Conservation (phyloP, 2,888 invertebrate species). For the Mallateleia sp. region DNA sequence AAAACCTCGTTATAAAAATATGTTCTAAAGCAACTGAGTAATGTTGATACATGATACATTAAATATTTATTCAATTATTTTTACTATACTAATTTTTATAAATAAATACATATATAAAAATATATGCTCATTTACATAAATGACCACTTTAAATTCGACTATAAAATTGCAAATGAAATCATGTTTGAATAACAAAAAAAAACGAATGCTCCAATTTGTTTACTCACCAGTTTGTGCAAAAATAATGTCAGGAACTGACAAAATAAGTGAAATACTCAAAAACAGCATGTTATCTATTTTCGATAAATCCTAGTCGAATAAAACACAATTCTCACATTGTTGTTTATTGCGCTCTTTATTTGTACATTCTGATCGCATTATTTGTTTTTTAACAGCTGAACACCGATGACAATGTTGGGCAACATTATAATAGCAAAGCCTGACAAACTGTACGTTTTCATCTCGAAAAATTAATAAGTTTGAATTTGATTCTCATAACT, state of each 20-base stretch:
- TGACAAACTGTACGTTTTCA: conserved; percentile 22
- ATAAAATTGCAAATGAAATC: no score
- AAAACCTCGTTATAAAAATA: no score
- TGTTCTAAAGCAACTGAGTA: no score
- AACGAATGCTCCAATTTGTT: no score
- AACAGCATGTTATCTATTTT: conserved; percentile 15
- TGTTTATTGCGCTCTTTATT: conserved; percentile 10
- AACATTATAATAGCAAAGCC: conserved; percentile 12
- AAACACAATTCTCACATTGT: conserved; percentile 10
- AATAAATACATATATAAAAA: no score
- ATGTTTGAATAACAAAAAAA: no score
- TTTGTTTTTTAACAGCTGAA: conserved; percentile 12
- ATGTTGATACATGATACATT: no score
- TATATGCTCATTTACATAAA: no score
- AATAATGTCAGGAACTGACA: conserved; percentile 26
- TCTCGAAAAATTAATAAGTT: neutral
- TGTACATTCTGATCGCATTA: neutral
- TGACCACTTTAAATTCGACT: no score
- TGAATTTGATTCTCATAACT: neutral
- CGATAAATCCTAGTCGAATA: conserved; percentile 8
- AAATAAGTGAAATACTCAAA: conserved; percentile 22
- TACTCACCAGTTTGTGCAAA: conserved; percentile 6
- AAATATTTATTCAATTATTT: no score
- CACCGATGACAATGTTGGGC: neutral
- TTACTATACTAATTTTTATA: no score